Conservation (phyloP, 2,888 invertebrate genomes). For the Drosophila austrosaltans region DNA sequence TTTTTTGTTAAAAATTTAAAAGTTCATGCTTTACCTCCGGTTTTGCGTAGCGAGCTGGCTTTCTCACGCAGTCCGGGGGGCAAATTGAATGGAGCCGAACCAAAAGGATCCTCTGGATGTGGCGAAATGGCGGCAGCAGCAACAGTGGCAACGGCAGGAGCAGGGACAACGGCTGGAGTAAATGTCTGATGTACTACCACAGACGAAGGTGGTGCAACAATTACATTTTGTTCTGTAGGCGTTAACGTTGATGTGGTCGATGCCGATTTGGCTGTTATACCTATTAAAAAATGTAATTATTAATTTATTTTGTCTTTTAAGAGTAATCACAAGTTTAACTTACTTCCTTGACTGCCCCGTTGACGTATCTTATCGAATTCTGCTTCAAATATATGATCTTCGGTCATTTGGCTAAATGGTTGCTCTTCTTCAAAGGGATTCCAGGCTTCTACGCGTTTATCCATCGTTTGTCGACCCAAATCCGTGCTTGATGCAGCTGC, state of each 20-base stretch:
- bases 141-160: slow-evolving; percentile 21
- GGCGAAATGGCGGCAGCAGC: slow-evolving; percentile 55
- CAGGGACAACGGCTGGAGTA: slow-evolving; percentile 19
- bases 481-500: slow-evolving; percentile 75
- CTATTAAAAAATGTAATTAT: slow-evolving; percentile 46
- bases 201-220: slow-evolving; percentile 75
- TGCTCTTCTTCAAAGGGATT: slow-evolving; percentile 93
- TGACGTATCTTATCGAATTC: slow-evolving; percentile 92
- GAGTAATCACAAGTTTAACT: slow-evolving; percentile 70
- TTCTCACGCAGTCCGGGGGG: slow-evolving; percentile 85
- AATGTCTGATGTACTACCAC: not conserved
- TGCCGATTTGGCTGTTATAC: slow-evolving; percentile 82
- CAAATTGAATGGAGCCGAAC: slow-evolving; percentile 91
- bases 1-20: slow-evolving; percentile 47
- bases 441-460: slow-evolving; percentile 87
- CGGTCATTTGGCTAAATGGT: slow-evolving; percentile 89
- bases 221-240: slow-evolving; percentile 78
- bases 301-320: not conserved
- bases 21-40: slow-evolving; percentile 84
- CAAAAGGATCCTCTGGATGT: slow-evolving; percentile 88
- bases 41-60: slow-evolving; percentile 82
- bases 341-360: slow-evolving; percentile 90
- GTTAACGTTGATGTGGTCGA: slow-evolving; percentile 83
- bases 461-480: slow-evolving; percentile 76
- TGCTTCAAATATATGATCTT: slow-evolving; percentile 92